Percentiles rank a stretch among this genome's conserved stretches.
Conservation (phyloP, 1,140 invertebrate species). For the Drosophila cardini region DNA sequence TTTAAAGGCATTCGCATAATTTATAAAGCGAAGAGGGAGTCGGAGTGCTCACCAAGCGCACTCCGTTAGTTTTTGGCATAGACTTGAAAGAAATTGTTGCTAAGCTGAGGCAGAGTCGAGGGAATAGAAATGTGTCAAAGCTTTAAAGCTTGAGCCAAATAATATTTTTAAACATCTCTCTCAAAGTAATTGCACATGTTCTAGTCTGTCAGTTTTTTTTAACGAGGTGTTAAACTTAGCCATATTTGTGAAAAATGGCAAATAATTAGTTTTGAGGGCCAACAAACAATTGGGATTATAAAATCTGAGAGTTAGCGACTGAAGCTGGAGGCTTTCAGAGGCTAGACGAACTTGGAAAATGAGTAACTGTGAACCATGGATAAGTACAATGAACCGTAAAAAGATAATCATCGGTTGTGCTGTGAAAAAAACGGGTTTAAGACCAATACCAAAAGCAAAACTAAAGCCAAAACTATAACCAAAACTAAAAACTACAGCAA, state of each 20-base stretch:
- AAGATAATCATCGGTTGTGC: constrained; percentile 67
- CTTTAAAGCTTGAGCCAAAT: too few relatives aligned
- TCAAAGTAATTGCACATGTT: background rate
- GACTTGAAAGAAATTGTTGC: too few relatives aligned
- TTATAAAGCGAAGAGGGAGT: background rate
- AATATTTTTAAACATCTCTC: background rate
- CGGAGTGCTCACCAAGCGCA: too few relatives aligned
- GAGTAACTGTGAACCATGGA: constrained; percentile 42
- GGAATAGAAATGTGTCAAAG: too few relatives aligned
- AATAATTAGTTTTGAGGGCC: constrained; percentile 16
- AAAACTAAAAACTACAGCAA: background rate
- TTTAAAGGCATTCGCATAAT: background rate
- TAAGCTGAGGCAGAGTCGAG: too few relatives aligned
- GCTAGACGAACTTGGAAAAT: constrained; percentile 28
- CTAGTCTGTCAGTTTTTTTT: background rate
- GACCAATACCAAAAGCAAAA: constrained; percentile 50
- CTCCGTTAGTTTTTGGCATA: too few relatives aligned
- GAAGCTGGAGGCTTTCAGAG: constrained; percentile 9
- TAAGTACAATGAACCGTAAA: constrained; percentile 73
- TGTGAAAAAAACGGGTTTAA: constrained; percentile 65
- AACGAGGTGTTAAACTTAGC: constrained; percentile 1
- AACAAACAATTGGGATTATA: constrained; percentile 4
- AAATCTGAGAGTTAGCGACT: background rate
- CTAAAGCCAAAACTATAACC: constrained; percentile 43
- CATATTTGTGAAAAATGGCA: constrained; percentile 8